Evolutionary conservation across 2,888 invertebrate genomes (phyloP).

Genomic region (Tetrapedia diversipes): DNA sequence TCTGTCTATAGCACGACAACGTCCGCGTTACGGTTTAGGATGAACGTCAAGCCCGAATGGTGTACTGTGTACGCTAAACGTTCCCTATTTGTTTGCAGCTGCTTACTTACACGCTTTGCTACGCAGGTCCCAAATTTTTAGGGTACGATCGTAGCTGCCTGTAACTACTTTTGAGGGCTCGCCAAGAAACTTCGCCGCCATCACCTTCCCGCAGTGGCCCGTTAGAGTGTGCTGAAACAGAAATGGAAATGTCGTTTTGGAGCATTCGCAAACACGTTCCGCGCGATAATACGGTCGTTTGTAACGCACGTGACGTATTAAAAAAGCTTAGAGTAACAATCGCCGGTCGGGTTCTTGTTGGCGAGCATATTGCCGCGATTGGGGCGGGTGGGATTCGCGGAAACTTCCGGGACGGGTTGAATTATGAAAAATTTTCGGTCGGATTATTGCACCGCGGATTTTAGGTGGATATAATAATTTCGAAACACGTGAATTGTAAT

Average conservation of each 20-base stretch:
- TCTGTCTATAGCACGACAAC: conserved; percentile 23
- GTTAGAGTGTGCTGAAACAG: conserved; percentile 93
- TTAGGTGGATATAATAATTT: no score
- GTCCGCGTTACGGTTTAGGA: conserved; percentile 24
- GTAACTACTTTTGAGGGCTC: conserved; percentile 97
- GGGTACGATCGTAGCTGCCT: conserved; percentile 98
- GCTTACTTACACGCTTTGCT: conserved; percentile 91
- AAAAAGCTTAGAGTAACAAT: conserved; percentile 26
- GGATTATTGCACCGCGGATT: no score
- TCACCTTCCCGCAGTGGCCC: conserved; percentile 98
- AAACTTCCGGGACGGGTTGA: not conserved
- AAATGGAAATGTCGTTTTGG: conserved; percentile 64
- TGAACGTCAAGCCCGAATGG: conserved; percentile 24
- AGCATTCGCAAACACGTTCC: conserved; percentile 37
- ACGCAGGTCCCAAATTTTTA: conserved; percentile 99
- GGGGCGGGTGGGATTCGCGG: not conserved
- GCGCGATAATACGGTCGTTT: conserved; percentile 34
- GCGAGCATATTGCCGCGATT: conserved; percentile 11
- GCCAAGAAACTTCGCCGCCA: conserved; percentile 97
- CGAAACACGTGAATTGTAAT: no score
- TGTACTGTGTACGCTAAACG: conserved; percentile 17
- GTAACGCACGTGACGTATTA: conserved; percentile 33
- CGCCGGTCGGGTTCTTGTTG: conserved; percentile 6
- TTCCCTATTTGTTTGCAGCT: conserved; percentile 31
- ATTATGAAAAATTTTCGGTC: not conserved